Evolutionary conservation across 2,113 vertebrate genomes (phyloP), one percentile per base, ranked within the genome.

Genomic region (rat (Rattus norvegicus)): DNA sequence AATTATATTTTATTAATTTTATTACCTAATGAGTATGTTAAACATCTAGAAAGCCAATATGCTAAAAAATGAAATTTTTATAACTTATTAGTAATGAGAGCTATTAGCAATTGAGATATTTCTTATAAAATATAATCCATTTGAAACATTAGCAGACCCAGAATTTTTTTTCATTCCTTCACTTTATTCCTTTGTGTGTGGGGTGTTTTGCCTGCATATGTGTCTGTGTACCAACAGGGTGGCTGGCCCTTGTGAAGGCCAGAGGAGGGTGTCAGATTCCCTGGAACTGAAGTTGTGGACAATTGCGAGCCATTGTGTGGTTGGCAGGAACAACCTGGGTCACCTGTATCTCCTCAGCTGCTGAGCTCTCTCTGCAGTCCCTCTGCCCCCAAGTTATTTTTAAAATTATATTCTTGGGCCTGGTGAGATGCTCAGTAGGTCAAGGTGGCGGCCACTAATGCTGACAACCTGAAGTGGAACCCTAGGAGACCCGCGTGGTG

Each of bases 1-100:
- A 93, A 77, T 92, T 97, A 65, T 95, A 69, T 88, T 95, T 97
- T 12, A 56, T 83, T 85, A 73, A 75, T 91, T 36, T 91, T 88
- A 39, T 81, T 67, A 72, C 65, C 4, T 92, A 85, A 67, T 95
- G 61, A 77, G 20, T 91, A 11, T 67, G 43, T 75, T 75, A 87
- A 84, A 65, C 92, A 92, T 76, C 36, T 91, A 79, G 69, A 80
- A 95, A 96, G 16, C 11, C 67, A 94, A 7, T 83, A 59, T 76
- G 22, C 52, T 96, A 85, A 95, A 93, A 76, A 79, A 36, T n/a
- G 12, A 11, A 49, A 33, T 72, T 36, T 81, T n/a, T 33, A 2
- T 59, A 93, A 84, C 7, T 92, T 61, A 88, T 95, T 91, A 94
- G 63, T 96, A 81, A 83, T 43, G 28, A 33, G 59, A 84, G 36